These are phyloP conservation scores for Silurus aristotelis DNA, from an alignment of 2,797 vertebrate genomes.

Conservation along the genomic window DNA sequence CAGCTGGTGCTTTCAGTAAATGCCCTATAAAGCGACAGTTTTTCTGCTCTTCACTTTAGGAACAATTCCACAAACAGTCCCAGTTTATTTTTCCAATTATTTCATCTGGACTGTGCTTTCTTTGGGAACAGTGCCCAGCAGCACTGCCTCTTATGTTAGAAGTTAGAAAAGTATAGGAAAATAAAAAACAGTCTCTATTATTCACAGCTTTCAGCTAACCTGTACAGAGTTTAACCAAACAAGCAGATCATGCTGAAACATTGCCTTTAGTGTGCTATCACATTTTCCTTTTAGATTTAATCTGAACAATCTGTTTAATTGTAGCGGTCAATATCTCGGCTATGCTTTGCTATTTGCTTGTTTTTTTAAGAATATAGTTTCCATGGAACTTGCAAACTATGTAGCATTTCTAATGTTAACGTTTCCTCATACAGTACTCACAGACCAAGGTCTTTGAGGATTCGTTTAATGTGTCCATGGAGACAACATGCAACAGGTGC, in stretches of 20 bases:
- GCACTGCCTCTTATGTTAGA: not conserved
- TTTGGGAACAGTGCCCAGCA: conserved; percentile 23
- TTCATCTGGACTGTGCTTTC: conserved; percentile 3
- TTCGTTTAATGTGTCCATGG: conserved; percentile 48
- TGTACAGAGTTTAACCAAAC: not conserved
- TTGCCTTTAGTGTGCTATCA: not conserved
- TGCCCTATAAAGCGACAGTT: not conserved
- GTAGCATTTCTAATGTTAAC: conserved; percentile 35
- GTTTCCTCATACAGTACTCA: conserved; percentile 12
- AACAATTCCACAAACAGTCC: not conserved
- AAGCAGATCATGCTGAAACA: not conserved
- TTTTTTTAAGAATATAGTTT: conserved; percentile 17
- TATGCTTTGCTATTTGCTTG: conserved; percentile 10
- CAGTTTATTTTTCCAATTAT: not conserved
- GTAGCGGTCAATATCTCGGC: not conserved
- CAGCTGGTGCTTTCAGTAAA: not conserved
- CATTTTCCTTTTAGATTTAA: not conserved
- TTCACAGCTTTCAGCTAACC: not conserved
- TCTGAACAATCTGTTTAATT: not conserved
- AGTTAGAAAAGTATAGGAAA: not conserved
- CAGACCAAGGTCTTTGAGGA: conserved; percentile 29
- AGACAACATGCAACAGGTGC: conserved; percentile 52
- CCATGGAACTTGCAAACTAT: not conserved
- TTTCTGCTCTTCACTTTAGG: not conserved
- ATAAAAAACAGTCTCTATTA: conserved; percentile 12